phyloP scores from a whole-genome alignment of 2,113 vertebrate species.

The Psettodes erumei region DNA sequence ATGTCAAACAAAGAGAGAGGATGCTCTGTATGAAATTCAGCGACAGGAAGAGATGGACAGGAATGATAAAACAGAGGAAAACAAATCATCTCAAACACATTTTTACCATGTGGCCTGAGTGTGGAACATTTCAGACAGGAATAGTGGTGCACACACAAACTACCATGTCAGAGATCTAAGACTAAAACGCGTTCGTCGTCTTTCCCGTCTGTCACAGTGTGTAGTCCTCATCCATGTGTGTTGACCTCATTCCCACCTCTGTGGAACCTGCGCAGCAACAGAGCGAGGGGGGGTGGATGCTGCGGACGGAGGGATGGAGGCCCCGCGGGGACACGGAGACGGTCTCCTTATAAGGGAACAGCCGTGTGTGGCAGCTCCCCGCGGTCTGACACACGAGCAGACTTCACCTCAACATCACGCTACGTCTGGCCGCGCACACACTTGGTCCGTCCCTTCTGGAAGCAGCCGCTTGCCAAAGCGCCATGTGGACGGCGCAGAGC shows the following conservation, averaged over 20 bases:
- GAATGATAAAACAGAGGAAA: no score
- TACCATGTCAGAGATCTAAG: background rate
- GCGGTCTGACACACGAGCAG: conserved; percentile 43
- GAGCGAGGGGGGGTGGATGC: conserved; percentile 28
- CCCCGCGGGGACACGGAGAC: conserved; percentile 28
- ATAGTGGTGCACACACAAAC: no score
- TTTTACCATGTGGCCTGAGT: no score
- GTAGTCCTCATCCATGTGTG: conserved; percentile 24
- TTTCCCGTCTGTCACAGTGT: conserved; percentile 59
- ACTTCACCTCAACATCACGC: conserved; percentile 36
- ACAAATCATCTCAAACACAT: no score
- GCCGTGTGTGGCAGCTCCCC: conserved; percentile 18
- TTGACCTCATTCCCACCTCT: conserved; percentile 15
- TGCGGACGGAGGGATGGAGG: conserved; percentile 32
- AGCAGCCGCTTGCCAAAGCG: conserved; percentile 40
- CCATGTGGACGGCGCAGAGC: conserved; percentile 58
- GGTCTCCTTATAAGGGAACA: conserved; percentile 62
- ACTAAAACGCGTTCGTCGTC: conserved; percentile 9
- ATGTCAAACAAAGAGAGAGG: no score
- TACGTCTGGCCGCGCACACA: conserved; percentile 19
- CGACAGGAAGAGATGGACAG: no score
- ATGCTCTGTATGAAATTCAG: no score
- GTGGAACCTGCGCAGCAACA: conserved; percentile 43
- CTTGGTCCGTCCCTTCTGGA: conserved; percentile 25
- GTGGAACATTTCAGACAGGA: no score